phyloP scores from a whole-genome alignment of 92 coral and sea anemone species.

The Palythoa heliodiscus region DNA sequence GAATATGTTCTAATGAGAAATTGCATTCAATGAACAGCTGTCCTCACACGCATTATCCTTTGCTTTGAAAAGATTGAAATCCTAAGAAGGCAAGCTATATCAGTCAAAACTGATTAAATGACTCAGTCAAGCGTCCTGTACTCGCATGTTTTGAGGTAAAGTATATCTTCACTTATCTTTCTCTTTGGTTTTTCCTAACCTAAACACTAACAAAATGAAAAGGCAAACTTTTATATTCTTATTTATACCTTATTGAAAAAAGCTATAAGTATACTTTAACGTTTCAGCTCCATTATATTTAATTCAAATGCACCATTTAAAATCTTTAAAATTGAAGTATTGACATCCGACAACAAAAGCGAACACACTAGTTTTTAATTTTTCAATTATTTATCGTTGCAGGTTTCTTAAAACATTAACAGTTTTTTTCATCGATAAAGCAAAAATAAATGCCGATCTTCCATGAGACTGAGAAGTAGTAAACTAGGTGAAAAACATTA shows the following conservation, averaged over 20 bases:
- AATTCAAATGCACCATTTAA: not conserved
- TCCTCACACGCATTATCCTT: not conserved
- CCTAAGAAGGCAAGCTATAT: too few relatives aligned
- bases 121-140: not conserved
- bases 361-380: not conserved
- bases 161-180: not conserved
- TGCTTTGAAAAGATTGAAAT: not conserved
- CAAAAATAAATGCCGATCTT: too few relatives aligned
- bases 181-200: not conserved
- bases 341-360: not conserved
- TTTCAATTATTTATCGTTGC: not conserved
- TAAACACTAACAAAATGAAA: not conserved
- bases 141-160: not conserved
- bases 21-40: not conserved
- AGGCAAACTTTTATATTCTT: not conserved
- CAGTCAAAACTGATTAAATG: not conserved
- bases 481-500: too few relatives aligned
- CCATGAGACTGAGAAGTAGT: too few relatives aligned
- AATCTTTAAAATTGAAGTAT: not conserved
- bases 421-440: too few relatives aligned
- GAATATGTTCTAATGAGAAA: slow-evolving; percentile 4
- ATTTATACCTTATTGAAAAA: not conserved
- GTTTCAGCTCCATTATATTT: not conserved
- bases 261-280: not conserved
- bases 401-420: not conserved